Base-by-base conservation (phyloP, 2,888 invertebrate species). In the Allygus modestus region DNA sequence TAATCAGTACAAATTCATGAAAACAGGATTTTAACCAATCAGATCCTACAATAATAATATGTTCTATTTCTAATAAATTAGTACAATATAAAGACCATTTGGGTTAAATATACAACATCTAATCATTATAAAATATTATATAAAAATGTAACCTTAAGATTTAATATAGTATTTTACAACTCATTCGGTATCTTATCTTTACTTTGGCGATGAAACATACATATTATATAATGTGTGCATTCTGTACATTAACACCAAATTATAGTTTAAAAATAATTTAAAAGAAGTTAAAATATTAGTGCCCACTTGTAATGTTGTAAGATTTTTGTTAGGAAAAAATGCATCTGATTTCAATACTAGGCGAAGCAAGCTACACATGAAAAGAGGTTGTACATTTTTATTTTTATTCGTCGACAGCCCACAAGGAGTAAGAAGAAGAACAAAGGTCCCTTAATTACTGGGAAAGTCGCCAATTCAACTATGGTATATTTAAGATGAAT, bases 121-220 rank as follows among this genome's bases (percentile, higher is more conserved):
- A 54, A 12, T 58, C 23, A 54, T 79, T 79, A 79, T 37, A 79
- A 79, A 79, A 79, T 58, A 79, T 79, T 43, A 4, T 79, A 79
- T 79, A 79, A 79, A 79, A 79, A 79, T 77, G 79, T 79, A 58
- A 31, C 51, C 79, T 79, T 79, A 73, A 15, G 37, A 73, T 73
- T 41, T 43, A 33, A 37, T 79, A 79, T 37, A 51, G 23, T 77
- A 28, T 79, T 77, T 65, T 79, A 79, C 79, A 79, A 37, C 37
- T 51, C n/a, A 23, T 77, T 26, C 37, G 5, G 11, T 33, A n/a
- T 28, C 43, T 51, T 46, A 51, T 46, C 23, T 75, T 28, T 41
- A 73, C 41, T 73, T 69, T 73, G 73, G 41, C 37, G n/a, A 73
- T 1, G n/a, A 73, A 43, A 41, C 51, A 23, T 41, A 51, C 37